Base-by-base conservation (phyloP, 2,113 vertebrate species). In the Syngnathus typhle region DNA sequence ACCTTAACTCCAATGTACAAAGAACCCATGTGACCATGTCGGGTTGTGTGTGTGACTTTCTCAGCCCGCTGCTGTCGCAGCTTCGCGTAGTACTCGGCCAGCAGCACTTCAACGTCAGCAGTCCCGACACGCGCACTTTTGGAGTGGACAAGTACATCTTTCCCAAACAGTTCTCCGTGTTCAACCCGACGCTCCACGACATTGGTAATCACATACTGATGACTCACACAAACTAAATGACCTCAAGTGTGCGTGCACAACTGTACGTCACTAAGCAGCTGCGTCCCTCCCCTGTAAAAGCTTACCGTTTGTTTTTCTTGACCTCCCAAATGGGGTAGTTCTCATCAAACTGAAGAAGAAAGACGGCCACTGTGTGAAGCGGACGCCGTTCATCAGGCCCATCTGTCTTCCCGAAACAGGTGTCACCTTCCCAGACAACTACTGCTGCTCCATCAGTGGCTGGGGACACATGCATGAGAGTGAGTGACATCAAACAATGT, bases 11-110 rank as follows among this genome's bases (percentile, higher is more conserved):
- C 16, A 51, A 51, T 19, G 6, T 51, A 51, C 12, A 46, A 15
- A 46, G 44, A 43, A 43, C 41, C 12, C 11, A 2, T 12, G 9
- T 43, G 41, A 43, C 41, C 41, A 43, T 43, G 41, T 43, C 13
- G 10, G 43, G 12, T 13, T 47, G 5, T 47, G 18, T n/a, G 8
- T n/a, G 19, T 21, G 49, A 52, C 49, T 51, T 15, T 27, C 5
- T 27, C 80, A 98, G 95, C 70, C 96, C 95, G 5, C 71, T 80
- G 46, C 87, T 58, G 71, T 92, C 92, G 0, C 90, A 88, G 1
- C 66, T 99, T 27, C 92, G 69, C 0, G 93, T 99, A 68, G 94
- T 98, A 21, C 88, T 99, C 36, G 96, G 97, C n/a, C 96, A 98
- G 81, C 95, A 99, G 60, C 64, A 74, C 32, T 96, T 95, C 82